These are phyloP conservation scores for Ochotona curzoniae DNA, from an alignment of 2,113 vertebrate genomes.

Conservation along the genomic window DNA sequence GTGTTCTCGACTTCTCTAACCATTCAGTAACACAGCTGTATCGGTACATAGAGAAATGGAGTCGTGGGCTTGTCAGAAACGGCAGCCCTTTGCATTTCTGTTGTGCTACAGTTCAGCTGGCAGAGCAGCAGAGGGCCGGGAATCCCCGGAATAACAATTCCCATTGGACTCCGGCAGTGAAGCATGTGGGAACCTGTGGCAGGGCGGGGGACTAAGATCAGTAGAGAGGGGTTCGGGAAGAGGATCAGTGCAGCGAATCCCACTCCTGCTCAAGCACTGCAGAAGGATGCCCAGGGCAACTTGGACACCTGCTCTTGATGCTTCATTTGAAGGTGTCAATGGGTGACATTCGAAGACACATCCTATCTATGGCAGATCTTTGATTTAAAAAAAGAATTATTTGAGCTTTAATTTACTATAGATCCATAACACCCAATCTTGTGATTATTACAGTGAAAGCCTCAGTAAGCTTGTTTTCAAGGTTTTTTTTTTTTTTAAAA, in stretches of 20 bases:
- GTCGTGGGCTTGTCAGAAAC: background rate
- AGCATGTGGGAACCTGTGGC: background rate
- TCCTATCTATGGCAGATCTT: background rate
- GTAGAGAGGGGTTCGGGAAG: background rate
- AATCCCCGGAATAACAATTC: accelerated
- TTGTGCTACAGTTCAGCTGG: accelerated
- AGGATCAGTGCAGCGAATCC: accelerated
- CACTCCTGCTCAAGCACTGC: background rate
- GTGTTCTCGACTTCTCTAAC: background rate
- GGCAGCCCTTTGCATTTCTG: background rate
- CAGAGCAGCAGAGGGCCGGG: background rate
- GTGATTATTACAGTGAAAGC: background rate
- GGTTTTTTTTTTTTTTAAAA: background rate
- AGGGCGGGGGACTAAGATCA: accelerated
- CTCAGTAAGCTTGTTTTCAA: background rate
- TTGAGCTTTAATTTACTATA: background rate
- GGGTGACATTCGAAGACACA: background rate
- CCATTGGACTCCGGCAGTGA: background rate
- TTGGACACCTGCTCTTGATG: background rate
- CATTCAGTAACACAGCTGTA: background rate
- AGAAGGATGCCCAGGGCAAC: background rate
- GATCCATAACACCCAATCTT: background rate
- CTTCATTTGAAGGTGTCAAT: background rate
- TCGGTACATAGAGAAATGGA: background rate
- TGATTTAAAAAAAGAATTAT: background rate